A percentile compares a stretch with the other conserved stretches of the same genome.
These are phyloP conservation scores for Eucriotettix oculatus DNA, from an alignment of 2,888 invertebrate species.

Conservation along the genomic window DNA sequence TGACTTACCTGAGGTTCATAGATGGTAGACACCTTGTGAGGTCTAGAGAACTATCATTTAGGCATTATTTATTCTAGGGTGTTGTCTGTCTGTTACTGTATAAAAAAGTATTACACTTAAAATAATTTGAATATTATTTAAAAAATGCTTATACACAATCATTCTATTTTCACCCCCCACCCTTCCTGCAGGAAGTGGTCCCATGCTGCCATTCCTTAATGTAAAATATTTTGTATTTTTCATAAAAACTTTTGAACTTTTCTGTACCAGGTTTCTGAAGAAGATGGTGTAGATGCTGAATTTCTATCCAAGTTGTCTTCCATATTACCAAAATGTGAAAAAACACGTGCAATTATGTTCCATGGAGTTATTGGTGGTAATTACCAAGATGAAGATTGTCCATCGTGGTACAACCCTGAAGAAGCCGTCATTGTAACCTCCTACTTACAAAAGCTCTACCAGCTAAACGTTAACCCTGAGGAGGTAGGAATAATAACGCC, in stretches of 20 bases:
- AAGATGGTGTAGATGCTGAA: conserved; percentile 27
- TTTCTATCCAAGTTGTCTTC: conserved; percentile 16
- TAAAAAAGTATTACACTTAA: no score
- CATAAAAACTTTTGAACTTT: neutral
- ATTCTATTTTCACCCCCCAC: no score
- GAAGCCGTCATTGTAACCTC: conserved; percentile 54
- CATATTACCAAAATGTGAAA: conserved; percentile 22
- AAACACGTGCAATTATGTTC: conserved; percentile 44
- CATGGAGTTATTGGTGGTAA: conserved; percentile 46
- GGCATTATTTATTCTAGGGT: no score
- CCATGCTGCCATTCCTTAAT: no score
- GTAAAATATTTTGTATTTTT: no score
- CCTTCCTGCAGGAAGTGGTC: no score
- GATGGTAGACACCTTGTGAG: no score
- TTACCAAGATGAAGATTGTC: conserved; percentile 52
- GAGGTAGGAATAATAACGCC: conserved; percentile 87
- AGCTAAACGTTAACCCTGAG: conserved; percentile 39
- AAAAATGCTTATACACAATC: no score
- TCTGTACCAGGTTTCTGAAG: conserved; percentile 22
- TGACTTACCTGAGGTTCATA: no score
- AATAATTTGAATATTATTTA: no score
- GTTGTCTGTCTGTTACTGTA: no score
- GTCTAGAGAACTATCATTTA: no score
- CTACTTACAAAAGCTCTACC: conserved; percentile 48
- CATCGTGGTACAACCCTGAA: conserved; percentile 78